Conservation (phyloP, 1,140 invertebrate genomes). For the Cryptotermes secundus region DNA sequence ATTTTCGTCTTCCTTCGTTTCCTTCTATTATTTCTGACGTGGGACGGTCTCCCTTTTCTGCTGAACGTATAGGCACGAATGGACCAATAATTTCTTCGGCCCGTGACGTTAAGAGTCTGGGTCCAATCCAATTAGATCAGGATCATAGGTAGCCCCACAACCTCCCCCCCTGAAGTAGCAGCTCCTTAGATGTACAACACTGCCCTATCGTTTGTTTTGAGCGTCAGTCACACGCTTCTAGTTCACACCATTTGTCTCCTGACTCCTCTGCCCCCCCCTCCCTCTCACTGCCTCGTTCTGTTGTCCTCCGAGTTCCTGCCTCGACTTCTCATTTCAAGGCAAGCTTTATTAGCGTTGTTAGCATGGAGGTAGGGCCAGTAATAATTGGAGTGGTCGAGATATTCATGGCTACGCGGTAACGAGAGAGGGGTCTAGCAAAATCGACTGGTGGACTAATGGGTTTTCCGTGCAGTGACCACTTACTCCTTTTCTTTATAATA, state of each 20-base stretch:
- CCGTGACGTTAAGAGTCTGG: conserved; percentile 8
- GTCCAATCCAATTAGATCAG: not conserved
- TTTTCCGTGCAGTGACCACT: too few relatives aligned
- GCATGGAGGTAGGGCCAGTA: not conserved
- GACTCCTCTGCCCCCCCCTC: not conserved
- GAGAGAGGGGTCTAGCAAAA: not conserved
- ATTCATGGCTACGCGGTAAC: not conserved
- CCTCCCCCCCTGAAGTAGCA: not conserved
- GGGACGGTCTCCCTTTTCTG: not conserved
- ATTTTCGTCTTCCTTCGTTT: not conserved
- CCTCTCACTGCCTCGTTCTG: too few relatives aligned
- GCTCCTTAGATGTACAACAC: not conserved
- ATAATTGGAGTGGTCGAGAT: not conserved
- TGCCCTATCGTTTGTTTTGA: not conserved
- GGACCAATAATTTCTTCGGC: conserved; percentile 5
- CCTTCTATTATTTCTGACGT: not conserved
- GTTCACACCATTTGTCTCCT: not conserved
- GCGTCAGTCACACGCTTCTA: not conserved
- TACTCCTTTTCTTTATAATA: too few relatives aligned
- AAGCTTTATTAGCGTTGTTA: conserved; percentile 11
- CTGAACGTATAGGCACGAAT: not conserved
- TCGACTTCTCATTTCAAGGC: not conserved
- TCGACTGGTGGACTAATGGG: not conserved
- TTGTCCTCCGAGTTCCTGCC: too few relatives aligned
- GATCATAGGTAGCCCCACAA: not conserved